Percentiles rank a stretch among this genome's conserved stretches.
Conservation (phyloP, 2,797 vertebrate genomes). For the Pangasius larnaudii region DNA sequence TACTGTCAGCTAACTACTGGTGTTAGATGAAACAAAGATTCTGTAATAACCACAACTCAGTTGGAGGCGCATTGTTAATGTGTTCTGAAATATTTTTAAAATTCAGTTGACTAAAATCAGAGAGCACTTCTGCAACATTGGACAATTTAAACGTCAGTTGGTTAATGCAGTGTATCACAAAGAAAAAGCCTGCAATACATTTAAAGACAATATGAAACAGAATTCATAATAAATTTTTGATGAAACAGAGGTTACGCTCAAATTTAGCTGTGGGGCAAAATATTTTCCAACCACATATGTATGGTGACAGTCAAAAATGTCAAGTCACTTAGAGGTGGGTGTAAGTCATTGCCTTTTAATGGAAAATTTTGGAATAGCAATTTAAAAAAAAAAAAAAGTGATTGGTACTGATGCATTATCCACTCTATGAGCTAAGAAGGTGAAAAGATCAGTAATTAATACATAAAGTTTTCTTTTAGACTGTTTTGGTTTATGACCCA, state of each 20-base stretch:
- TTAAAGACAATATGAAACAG: neutral
- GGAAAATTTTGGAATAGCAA: neutral
- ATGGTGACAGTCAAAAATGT: neutral
- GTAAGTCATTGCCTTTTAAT: neutral
- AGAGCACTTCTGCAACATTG: neutral
- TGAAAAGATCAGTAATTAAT: slow-evolving; percentile 8
- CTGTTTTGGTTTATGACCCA: neutral
- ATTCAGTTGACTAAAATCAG: neutral
- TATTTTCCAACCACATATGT: neutral
- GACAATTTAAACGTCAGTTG: neutral
- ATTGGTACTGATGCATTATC: neutral
- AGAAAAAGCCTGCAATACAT: neutral
- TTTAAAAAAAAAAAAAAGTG: neutral
- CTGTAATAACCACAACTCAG: neutral
- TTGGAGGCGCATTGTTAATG: neutral
- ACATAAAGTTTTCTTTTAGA: neutral
- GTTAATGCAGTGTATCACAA: neutral
- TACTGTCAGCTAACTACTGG: slow-evolving; percentile 18
- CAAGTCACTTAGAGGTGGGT: neutral
- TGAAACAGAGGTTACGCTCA: neutral
- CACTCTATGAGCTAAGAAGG: neutral
- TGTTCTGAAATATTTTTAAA: neutral
- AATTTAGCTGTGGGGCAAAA: neutral
- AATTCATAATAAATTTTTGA: neutral
- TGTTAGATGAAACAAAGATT: neutral